Percentiles rank a stretch among this genome's conserved stretches.
These are phyloP conservation scores for Sebastes cheni DNA, from an alignment of 2,797 vertebrate genomes.

Conservation along the genomic window DNA sequence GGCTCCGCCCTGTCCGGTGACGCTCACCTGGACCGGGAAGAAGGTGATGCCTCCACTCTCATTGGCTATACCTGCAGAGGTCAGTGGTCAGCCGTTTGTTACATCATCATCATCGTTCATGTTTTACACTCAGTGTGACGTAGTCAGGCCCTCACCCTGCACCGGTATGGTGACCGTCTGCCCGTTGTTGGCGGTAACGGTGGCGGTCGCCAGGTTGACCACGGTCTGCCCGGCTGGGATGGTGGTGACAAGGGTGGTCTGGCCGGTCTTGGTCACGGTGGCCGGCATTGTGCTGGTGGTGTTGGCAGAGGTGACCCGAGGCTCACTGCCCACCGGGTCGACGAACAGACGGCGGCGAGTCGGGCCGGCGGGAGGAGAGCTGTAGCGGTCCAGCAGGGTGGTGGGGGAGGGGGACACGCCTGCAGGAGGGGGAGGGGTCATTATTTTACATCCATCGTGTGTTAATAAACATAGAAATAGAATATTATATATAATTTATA, in stretches of 20 bases:
- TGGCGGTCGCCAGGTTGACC: conserved; percentile 92
- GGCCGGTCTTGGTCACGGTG: conserved; percentile 51
- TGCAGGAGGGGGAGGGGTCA: conserved; percentile 30
- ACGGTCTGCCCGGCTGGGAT: conserved; percentile 92
- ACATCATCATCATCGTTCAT: not conserved
- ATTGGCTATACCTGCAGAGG: conserved; percentile 87
- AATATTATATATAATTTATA: no score
- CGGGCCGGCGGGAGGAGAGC: conserved; percentile 82
- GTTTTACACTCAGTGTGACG: accelerated
- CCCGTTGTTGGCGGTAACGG: conserved; percentile 90
- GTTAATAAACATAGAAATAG: no score
- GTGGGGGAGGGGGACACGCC: conserved; percentile 84
- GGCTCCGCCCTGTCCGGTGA: conserved; percentile 80
- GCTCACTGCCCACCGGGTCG: conserved; percentile 64
- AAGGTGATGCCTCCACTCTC: conserved; percentile 93
- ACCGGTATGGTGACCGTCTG: conserved; percentile 92
- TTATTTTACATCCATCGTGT: no score
- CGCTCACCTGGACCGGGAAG: conserved; percentile 88
- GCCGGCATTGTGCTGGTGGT: conserved; percentile 17
- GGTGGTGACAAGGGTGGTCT: conserved; percentile 78
- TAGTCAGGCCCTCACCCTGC: conserved; percentile 81
- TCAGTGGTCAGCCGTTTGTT: not conserved
- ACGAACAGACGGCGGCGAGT: conserved; percentile 86
- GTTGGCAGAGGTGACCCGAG: conserved; percentile 40
- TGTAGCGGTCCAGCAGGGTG: conserved; percentile 87